Percentiles rank a stretch among this genome's conserved stretches.
These are phyloP conservation scores for Sturmia bella DNA, from an alignment of 2,888 invertebrate genomes.

Conservation along the genomic window DNA sequence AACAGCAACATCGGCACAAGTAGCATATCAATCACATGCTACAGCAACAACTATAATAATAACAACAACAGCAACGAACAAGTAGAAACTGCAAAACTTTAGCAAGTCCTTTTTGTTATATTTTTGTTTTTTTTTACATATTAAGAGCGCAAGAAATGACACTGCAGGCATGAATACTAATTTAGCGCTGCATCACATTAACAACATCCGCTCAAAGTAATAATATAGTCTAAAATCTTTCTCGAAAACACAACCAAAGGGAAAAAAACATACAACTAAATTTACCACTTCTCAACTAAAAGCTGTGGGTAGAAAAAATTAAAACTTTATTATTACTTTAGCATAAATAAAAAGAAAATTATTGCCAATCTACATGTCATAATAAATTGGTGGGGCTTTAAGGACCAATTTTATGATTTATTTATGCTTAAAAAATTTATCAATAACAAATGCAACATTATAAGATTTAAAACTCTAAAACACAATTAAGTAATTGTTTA, in stretches of 20 bases:
- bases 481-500: too few species aligned
- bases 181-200: constrained; percentile 75
- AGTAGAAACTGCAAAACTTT: constrained; percentile 39
- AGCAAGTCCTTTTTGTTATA: constrained; percentile 20
- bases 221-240: constrained; percentile 60
- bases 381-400: constrained; percentile 26
- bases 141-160: constrained; percentile 78
- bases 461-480: too few species aligned
- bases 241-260: constrained; percentile 2
- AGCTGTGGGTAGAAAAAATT: constrained; percentile 24
- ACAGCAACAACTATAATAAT: constrained; percentile 49
- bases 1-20: too few species aligned
- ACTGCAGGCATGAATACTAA: constrained; percentile 80
- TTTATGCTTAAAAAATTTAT: constrained; percentile 21
- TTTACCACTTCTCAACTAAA: constrained; percentile 19
- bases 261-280: constrained; percentile 31
- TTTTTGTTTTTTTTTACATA: constrained; percentile 62
- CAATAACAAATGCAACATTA: constrained; percentile 3
- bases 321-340: constrained; percentile 37
- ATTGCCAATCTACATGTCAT: neutral
- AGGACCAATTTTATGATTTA: constrained; percentile 14
- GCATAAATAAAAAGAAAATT: constrained; percentile 6
- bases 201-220: constrained; percentile 68
- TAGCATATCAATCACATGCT: constrained; percentile 70
- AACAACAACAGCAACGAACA: constrained; percentile 4